Evolutionary conservation across 2,113 vertebrate species (phyloP), one percentile per base, ranked within the genome.

Genomic region (Menura novaehollandiae): DNA sequence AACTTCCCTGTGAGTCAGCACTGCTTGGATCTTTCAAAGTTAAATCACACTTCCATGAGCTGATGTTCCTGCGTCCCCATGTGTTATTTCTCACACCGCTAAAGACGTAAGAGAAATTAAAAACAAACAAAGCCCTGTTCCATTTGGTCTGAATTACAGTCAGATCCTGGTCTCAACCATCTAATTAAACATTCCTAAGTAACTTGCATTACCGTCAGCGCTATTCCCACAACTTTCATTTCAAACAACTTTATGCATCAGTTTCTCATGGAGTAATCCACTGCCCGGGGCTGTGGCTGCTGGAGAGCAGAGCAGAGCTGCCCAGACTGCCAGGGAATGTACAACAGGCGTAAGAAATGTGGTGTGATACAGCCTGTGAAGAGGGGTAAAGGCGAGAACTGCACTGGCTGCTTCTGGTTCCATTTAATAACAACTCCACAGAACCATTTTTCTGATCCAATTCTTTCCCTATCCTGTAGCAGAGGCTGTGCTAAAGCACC

Each of bases 141-240:
- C 15, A 1, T 69, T 88, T 39, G 59, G 74, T 83, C 56, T 78
- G 89, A 91, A 63, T 89, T 90, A 68, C 30, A 63, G 63, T 62
- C 85, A 73, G 76, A 66, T 39, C 51, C 37, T 14, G 41, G 4
- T 37, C 24, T 79, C 62, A 87, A 79, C 66, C 55, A 51, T n/a
- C 72, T 73, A 67, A 89, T 80, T 44, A 59, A 91, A 15, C 39
- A 11, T 52, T 90, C 72, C 79, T 2, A 10, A 76, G 86, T 30
- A 37, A 71, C 78, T 73, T 2, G 27, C 11, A 1, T 88, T 85
- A 69, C 85, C 59, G 2, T 95, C 87, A 93, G 95, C 35, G 1
- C 82, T 10, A 3, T 79, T 88, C 75, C 93, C 91, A 58, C 85
- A 88, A 32, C 80, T 95, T 96, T 46, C 59, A 15, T 83, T 94